Evolutionary conservation across 1,140 invertebrate genomes (phyloP).

Genomic region (Brachionus asplanchnoidis): DNA sequence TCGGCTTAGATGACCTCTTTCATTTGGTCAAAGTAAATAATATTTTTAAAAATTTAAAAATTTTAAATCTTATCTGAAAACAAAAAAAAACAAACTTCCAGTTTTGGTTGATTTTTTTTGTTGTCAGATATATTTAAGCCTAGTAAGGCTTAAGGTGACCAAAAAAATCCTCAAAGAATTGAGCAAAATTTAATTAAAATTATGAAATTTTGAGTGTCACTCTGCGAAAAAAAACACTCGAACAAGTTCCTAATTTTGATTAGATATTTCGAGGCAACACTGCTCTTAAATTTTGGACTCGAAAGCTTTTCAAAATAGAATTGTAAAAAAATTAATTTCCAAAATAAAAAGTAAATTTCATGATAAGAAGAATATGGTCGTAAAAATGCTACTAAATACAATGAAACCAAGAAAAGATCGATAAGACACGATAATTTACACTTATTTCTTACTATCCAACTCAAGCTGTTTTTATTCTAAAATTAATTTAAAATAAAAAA

Average conservation of each 20-base stretch:
- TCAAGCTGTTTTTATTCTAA: slow-evolving; percentile 23
- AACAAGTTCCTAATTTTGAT: slow-evolving; percentile 2
- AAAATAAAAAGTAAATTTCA: neutral
- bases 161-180: neutral
- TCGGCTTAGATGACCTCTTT: neutral
- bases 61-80: neutral
- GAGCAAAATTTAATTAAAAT: neutral
- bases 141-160: neutral
- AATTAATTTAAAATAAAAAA: neutral
- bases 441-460: neutral
- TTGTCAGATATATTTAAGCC: neutral
- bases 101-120: too few species aligned
- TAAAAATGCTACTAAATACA: neutral
- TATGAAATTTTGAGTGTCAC: neutral
- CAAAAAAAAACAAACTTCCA: too few species aligned
- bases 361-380: neutral
- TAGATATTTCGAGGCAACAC: neutral
- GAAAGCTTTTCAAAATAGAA: neutral
- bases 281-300: neutral
- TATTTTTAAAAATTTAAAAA: neutral
- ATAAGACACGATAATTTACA: neutral
- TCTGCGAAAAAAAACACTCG: neutral
- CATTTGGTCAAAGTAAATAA: neutral
- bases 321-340: neutral
- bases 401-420: neutral